Conservation (phyloP, 92 coral and sea anemone species). For the Pocillopora meandrina region DNA sequence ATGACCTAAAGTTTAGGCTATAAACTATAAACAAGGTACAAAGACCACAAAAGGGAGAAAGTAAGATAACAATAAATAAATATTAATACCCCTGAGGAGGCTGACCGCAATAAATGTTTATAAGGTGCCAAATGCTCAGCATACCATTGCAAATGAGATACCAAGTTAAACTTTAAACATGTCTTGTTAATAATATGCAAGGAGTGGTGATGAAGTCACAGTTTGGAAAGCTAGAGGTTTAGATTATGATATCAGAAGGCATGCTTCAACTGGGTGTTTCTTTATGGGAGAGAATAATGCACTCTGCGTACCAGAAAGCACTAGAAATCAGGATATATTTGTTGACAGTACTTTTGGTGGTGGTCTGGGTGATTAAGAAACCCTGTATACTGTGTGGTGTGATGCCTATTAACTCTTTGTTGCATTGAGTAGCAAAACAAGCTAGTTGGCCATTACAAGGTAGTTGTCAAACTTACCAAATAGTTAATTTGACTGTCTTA, state of each 20-base stretch:
- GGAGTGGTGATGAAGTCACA: conserved; percentile 30
- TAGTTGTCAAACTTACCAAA: conserved; percentile 3
- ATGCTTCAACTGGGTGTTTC: conserved; percentile 26
- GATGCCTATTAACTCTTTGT: conserved; percentile 19
- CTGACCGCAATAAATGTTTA: too few relatives aligned
- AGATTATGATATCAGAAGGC: conserved; percentile 1
- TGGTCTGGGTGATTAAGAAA: conserved; percentile 22
- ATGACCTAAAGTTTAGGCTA: too few relatives aligned
- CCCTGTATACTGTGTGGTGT: conserved; percentile 36
- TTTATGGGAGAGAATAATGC: conserved; percentile 37
- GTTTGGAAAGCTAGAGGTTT: conserved; percentile 51
- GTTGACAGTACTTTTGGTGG: conserved; percentile 53
- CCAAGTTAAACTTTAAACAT: too few relatives aligned
- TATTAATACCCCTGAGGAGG: too few relatives aligned
- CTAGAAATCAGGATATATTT: conserved; percentile 39
- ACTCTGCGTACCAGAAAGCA: conserved; percentile 40
- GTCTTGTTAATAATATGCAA: background rate
- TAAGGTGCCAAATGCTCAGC: too few relatives aligned
- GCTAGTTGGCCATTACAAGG: background rate
- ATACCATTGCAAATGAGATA: too few relatives aligned
- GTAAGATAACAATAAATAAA: too few relatives aligned
- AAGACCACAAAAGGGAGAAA: too few relatives aligned
- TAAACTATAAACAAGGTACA: too few relatives aligned
- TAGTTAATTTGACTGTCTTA: too few relatives aligned
- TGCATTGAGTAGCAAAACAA: background rate